Conservation (phyloP, 2,113 vertebrate species). For the Nerophis ophidion region DNA sequence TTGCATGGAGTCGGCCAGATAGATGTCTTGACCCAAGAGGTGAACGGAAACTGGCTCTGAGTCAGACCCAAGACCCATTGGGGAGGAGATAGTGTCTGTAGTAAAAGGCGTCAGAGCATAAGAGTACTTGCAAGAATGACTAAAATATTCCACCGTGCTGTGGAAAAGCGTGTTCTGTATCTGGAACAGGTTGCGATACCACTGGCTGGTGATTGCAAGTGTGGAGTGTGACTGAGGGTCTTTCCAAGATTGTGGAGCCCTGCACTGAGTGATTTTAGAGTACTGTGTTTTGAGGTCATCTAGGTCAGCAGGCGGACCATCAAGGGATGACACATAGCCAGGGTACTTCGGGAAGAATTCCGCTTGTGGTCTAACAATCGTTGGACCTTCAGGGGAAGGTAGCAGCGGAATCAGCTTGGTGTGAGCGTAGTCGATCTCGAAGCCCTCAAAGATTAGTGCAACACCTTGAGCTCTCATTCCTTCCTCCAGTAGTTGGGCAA, state of each 20-base stretch:
- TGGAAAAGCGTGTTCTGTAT: constrained; percentile 77
- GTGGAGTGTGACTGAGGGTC: constrained; percentile 63
- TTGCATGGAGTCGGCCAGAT: constrained; percentile 77
- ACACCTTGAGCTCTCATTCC: constrained; percentile 61
- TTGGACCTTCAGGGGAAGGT: constrained; percentile 35
- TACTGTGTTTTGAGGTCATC: constrained; percentile 56
- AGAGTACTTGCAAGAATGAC: constrained; percentile 60
- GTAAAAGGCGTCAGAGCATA: constrained; percentile 75
- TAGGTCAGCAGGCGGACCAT: constrained; percentile 59
- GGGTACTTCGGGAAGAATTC: constrained; percentile 62
- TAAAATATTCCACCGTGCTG: constrained; percentile 74
- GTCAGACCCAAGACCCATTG: constrained; percentile 76
- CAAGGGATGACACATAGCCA: constrained; percentile 68
- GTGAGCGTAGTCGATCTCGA: constrained; percentile 73
- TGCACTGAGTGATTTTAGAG: constrained; percentile 58
- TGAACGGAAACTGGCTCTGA: constrained; percentile 72
- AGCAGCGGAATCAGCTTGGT: constrained; percentile 68
- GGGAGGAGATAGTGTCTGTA: constrained; percentile 76
- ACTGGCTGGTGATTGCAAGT: constrained; percentile 67
- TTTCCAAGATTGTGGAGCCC: constrained; percentile 65
- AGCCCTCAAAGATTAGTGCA: constrained; percentile 72
- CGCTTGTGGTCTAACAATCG: constrained; percentile 19
- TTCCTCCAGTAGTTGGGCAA: constrained; percentile 58
- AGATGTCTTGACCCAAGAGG: constrained; percentile 70
- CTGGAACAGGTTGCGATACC: constrained; percentile 74